Percentiles rank a stretch among this genome's conserved stretches.
Evolutionary conservation across 2,113 vertebrate genomes (phyloP).

Genomic region (Rhodinocichla rosea): DNA sequence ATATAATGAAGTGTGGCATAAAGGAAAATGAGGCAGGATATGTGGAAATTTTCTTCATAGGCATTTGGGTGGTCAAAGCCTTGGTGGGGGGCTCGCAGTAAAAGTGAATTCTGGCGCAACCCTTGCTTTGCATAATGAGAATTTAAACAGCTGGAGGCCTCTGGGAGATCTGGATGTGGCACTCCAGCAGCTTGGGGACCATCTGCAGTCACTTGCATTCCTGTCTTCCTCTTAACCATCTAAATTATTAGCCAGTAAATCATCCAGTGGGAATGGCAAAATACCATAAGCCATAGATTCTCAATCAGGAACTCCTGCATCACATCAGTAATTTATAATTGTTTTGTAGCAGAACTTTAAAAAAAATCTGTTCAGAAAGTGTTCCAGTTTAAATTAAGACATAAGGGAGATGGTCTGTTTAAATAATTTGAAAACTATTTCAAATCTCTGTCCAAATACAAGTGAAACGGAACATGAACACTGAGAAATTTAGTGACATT

Average conservation of each 20-base stretch:
- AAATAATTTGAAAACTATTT: background rate
- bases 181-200: background rate
- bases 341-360: background rate
- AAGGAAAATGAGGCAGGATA: background rate
- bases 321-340: background rate
- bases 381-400: background rate
- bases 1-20: background rate
- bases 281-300: background rate
- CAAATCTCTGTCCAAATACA: background rate
- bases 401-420: background rate
- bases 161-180: background rate
- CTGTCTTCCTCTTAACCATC: slow-evolving; percentile 8
- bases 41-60: background rate
- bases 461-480: background rate
- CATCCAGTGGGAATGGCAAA: background rate
- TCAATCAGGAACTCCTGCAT: background rate
- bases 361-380: background rate
- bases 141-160: background rate
- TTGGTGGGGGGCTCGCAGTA: background rate
- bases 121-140: background rate
- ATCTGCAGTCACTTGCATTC: slow-evolving; percentile 41
- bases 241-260: background rate
- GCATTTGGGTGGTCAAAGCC: slow-evolving; percentile 10
- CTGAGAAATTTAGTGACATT: background rate
- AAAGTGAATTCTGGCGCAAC: background rate